Conservation (phyloP, 2,797 vertebrate species). For the Heterohyrax brucei region DNA sequence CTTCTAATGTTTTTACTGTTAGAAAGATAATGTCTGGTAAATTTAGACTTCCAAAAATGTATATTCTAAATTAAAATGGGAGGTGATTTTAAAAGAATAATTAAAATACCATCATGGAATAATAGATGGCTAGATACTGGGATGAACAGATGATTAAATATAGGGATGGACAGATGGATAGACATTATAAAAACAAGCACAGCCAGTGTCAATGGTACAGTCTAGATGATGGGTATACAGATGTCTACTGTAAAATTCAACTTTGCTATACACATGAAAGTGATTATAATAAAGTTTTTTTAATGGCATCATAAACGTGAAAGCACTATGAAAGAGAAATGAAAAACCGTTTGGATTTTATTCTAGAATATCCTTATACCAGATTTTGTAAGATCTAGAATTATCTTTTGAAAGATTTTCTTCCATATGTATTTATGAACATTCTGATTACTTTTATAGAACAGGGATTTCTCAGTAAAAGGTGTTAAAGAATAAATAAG, state of each 20-base stretch:
- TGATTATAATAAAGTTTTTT: constrained; percentile 28
- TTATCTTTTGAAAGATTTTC: constrained; percentile 62
- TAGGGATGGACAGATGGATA: not conserved
- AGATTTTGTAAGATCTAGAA: constrained; percentile 45
- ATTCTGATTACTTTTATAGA: constrained; percentile 71
- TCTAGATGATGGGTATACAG: constrained; percentile 9
- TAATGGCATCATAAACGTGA: constrained; percentile 43
- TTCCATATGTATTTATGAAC: constrained; percentile 58
- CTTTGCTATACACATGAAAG: constrained; percentile 34
- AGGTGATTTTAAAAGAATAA: constrained; percentile 46
- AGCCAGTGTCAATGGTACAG: constrained; percentile 35
- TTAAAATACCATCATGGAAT: not conserved
- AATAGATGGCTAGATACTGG: not conserved
- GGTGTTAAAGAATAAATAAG: too few species aligned
- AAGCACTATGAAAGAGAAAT: constrained; percentile 58
- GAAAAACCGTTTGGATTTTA: constrained; percentile 50
- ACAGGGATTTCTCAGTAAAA: constrained; percentile 68
- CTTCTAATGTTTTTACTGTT: constrained; percentile 59
- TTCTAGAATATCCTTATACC: constrained; percentile 58
- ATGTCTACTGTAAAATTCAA: constrained; percentile 28
- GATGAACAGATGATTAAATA: not conserved
- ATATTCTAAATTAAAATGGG: constrained; percentile 57
- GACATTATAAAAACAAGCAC: not conserved
- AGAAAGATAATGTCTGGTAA: constrained; percentile 50
- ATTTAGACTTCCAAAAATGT: not conserved